Percentiles rank a stretch among this genome's conserved stretches.
These are phyloP conservation scores for Polydrusus cervinus DNA, from an alignment of 2,888 invertebrate genomes.

Conservation along the genomic window DNA sequence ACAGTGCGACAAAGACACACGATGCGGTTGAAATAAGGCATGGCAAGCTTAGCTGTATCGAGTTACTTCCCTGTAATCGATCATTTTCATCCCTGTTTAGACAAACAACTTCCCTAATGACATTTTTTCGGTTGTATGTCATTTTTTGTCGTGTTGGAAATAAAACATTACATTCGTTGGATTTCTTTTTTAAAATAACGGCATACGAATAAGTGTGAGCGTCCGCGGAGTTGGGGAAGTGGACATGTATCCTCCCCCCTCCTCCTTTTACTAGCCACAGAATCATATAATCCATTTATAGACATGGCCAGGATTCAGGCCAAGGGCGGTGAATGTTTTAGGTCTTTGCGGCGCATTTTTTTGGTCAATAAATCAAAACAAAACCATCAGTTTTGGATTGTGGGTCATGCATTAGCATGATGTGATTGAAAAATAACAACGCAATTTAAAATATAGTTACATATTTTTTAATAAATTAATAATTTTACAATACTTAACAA, in stretches of 20 bases:
- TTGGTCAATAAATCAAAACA: too few relatives aligned
- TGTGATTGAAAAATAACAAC: constrained; percentile 2
- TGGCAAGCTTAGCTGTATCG: constrained; percentile 55
- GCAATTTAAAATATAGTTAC: constrained; percentile 11
- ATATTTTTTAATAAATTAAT: constrained; percentile 40
- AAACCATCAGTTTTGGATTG: too few relatives aligned
- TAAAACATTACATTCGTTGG: constrained; percentile 10
- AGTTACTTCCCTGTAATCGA: constrained; percentile 63
- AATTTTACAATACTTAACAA: constrained; percentile 28
- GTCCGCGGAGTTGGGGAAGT: too few relatives aligned
- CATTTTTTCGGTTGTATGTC: constrained; percentile 51
- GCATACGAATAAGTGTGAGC: too few relatives aligned
- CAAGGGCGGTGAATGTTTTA: too few relatives aligned
- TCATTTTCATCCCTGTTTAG: constrained; percentile 63
- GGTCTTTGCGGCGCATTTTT: too few relatives aligned
- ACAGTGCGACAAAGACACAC: neutral
- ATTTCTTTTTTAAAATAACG: too few relatives aligned
- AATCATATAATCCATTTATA: too few relatives aligned
- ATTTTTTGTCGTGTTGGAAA: constrained; percentile 41
- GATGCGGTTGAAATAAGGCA: constrained; percentile 2
- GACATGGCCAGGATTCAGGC: too few relatives aligned
- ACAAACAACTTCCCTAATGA: constrained; percentile 65
- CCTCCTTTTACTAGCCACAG: too few relatives aligned
- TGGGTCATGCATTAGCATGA: too few relatives aligned
- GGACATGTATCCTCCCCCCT: too few relatives aligned